Evolutionary conservation across 2,113 vertebrate genomes (phyloP).

Genomic region (Actinemys pallida): DNA sequence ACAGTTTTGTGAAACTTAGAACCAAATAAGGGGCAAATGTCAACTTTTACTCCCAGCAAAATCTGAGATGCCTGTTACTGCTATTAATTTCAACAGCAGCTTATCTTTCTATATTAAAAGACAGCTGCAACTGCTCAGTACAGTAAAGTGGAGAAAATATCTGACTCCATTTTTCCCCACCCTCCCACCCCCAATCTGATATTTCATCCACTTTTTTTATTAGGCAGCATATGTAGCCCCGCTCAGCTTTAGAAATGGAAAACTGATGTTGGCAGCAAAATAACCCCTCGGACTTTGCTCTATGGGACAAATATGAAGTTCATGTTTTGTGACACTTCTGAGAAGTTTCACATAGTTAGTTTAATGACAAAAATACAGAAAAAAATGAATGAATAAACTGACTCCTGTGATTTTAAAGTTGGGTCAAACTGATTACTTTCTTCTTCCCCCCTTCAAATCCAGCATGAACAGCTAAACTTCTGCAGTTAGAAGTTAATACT

Average conservation of each 20-base stretch:
- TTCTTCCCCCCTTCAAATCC: neutral
- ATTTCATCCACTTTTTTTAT: neutral
- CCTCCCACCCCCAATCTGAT: neutral
- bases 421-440: neutral
- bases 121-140: neutral
- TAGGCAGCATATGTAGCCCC: neutral
- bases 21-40: neutral
- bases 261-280: neutral
- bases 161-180: neutral
- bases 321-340: neutral
- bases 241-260: neutral
- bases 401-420: conserved; percentile 4
- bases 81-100: neutral
- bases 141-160: neutral
- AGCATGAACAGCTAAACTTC: conserved; percentile 43
- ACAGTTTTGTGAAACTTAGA: neutral
- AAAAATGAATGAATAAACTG: conserved; percentile 57
- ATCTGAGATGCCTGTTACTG: neutral
- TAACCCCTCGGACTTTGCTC: neutral
- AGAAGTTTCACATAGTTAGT: conserved; percentile 18
- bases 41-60: neutral
- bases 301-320: conserved; percentile 1
- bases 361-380: conserved; percentile 1
- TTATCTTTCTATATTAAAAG: neutral
- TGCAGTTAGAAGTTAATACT: conserved; percentile 45